phyloP scores from a whole-genome alignment of 2,888 invertebrate genomes.

The Heliconius charithonia region DNA sequence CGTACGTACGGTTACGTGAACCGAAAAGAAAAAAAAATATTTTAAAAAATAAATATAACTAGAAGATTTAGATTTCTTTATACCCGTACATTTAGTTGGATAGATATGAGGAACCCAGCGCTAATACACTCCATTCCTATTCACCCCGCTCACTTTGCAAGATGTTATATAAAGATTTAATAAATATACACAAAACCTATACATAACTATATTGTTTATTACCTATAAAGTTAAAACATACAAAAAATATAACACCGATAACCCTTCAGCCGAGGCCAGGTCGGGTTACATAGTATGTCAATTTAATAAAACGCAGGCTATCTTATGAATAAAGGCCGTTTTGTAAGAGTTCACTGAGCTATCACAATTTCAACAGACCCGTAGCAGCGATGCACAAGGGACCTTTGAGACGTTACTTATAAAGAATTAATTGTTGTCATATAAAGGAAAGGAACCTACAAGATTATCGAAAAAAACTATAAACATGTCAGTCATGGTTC shows the following conservation, averaged over 20 bases:
- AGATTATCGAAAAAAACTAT: no score
- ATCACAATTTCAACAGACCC: constrained; percentile 8
- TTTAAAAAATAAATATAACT: no score
- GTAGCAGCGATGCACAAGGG: constrained; percentile 1
- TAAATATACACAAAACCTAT: no score
- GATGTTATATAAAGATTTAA: no score
- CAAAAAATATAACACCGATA: constrained; percentile 23
- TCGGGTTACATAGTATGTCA: background rate
- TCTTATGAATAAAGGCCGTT: constrained; percentile 2
- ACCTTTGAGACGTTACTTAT: background rate
- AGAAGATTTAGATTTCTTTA: no score
- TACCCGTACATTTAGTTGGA: no score
- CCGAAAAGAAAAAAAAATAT: no score
- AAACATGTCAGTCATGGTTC: no score
- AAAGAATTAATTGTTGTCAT: background rate
- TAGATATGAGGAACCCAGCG: background rate
- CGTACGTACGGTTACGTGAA: no score
- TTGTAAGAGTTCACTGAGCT: constrained; percentile 19
- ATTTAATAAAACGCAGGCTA: constrained; percentile 20
- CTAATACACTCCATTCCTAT: background rate
- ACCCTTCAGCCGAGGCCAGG: constrained; percentile 21
- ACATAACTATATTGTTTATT: background rate
- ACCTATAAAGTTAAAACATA: background rate
- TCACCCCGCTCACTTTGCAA: no score
- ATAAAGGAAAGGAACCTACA: no score